Evolutionary conservation across 2,888 invertebrate genomes (phyloP), one percentile per base, ranked within the genome.

Genomic region (Hyposoter didymator): DNA sequence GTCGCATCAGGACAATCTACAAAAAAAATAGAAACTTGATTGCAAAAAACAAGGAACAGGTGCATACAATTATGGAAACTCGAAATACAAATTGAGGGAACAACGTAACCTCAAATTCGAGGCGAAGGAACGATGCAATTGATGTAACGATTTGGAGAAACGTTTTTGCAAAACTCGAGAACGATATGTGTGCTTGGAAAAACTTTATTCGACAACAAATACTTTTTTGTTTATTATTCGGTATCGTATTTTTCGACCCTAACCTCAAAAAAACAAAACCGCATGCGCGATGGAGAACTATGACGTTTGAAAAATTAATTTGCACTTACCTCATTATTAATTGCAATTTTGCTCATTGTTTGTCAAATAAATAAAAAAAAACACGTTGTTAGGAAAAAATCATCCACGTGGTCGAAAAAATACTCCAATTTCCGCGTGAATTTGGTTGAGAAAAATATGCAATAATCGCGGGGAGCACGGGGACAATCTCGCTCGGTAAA

Each of bases 241-340:
- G 28, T 43, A n/a, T 1, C 2, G 7, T 19, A 0, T 75, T 47
- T 32, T 14, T 3, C 14, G 39, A 70, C 43, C 55, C 19, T 79
- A 86, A 78, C 84, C 81, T 84, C 69, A 79, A 87, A 83, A 73
- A 43, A 70, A 22, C 22, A 69, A 28, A 52, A 74, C 14, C 22
- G 43, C 75, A 47, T 66, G 70, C 67, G 28, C 52, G 45, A 14
- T 52, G 14, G n/a, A 7, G 17, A 47, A 28, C 14, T 70, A 28
- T 1, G 59, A 55, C 49, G 55, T 59, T 22, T 8, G 14, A 72
- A 74, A 55, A 52, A 69, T 64, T 64, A 28, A 45, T 32, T 59
- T 14, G 59, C 28, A 88, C 90, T 67, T 76, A 93, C 93, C 88
- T 93, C 92, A 64, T 93, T 92, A 67, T 93, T 92, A 64, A 93